Evolutionary conservation across 64 coral and sea anemone genomes (phyloP).

Genomic region (Montipora cactus): DNA sequence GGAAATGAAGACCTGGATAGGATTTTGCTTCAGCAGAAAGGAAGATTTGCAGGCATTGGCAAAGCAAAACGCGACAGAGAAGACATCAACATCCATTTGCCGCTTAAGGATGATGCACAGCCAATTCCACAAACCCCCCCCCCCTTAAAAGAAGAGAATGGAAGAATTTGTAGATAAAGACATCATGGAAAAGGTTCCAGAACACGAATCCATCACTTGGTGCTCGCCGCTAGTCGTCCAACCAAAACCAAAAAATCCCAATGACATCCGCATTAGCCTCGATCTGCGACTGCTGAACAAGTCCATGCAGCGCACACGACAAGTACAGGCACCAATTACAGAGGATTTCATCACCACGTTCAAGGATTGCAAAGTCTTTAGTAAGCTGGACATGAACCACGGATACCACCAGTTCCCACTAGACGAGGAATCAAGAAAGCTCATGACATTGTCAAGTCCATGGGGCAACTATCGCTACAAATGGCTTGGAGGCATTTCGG

Average conservation of each 20-base stretch:
- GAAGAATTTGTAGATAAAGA: slow-evolving; percentile 66
- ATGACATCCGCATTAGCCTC: slow-evolving; percentile 34
- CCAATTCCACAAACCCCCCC: slow-evolving; percentile 38
- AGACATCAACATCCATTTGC: slow-evolving; percentile 56
- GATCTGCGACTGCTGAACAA: slow-evolving; percentile 62
- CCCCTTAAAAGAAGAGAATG: not conserved
- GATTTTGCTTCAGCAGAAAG: slow-evolving; percentile 23
- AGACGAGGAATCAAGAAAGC: slow-evolving; percentile 20
- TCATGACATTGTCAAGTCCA: slow-evolving; percentile 22
- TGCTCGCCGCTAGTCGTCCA: slow-evolving; percentile 70
- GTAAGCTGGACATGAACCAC: slow-evolving; percentile 46
- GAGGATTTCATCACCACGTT: slow-evolving; percentile 48
- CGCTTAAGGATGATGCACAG: slow-evolving; percentile 43
- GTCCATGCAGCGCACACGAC: slow-evolving; percentile 52
- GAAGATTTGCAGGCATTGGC: slow-evolving; percentile 45
- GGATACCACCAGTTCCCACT: slow-evolving; percentile 50
- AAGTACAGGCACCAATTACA: slow-evolving; percentile 63
- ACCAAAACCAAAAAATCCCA: slow-evolving; percentile 72
- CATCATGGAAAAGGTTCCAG: slow-evolving; percentile 60
- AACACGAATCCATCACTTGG: slow-evolving; percentile 68
- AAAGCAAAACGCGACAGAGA: slow-evolving; percentile 40
- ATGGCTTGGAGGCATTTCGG: slow-evolving; percentile 16
- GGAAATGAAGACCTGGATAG: slow-evolving; percentile 1
- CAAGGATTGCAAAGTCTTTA: slow-evolving; percentile 39
- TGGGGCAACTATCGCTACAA: slow-evolving; percentile 43